Evolutionary conservation across 1,140 invertebrate species (phyloP), one percentile per base, ranked within the genome.

Genomic region (Hypothenemus hampei): DNA sequence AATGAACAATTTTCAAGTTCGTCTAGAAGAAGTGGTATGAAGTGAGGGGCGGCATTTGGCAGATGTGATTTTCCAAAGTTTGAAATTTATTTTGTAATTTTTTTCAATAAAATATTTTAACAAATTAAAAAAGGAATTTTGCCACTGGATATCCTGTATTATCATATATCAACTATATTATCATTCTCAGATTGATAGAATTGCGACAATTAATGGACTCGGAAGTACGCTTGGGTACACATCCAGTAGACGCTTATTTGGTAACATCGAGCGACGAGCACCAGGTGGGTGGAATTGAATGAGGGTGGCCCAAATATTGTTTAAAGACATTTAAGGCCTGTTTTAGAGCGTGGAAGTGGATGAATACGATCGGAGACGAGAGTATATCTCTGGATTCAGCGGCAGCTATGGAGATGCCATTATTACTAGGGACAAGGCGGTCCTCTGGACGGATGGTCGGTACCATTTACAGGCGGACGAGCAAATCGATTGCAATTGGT

Each of bases 401-500:
- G 95, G 95, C 1, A 84, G 82, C 13, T 81, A 83, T 29, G 92
- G 85, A 0, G 82, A 83, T 2, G 91, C 86, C 0, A 78, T 94
- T 1, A 76, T 97, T 3, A 92, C 89, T 0, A 64, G 73, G 35
- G 72, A 75, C n/a, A 80, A 80, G 19, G 89, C 92, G 0, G 83
- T 86, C 1, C 64, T 97, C 15, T 97, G 93, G 94, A 91, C 92
- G 1, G 88, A 97, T 69, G 83, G 88, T 1, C 77, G 91, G 22
- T 96, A 96, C 72, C 83, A 85, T 62, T 70, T 85, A 18, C 84
- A 86, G 62, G 89, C 89, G 0, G 81, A 88, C 39, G 73, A 82
- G 15, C 77, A 89, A 64, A 71, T 93, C 2, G 81, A 87, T 58
- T 88, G 86, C 62, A 81, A 87, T 54, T 93, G 90, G 89, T 78